Base-by-base conservation (phyloP, 2,113 vertebrate genomes). In the Psephotus haematonotus region DNA sequence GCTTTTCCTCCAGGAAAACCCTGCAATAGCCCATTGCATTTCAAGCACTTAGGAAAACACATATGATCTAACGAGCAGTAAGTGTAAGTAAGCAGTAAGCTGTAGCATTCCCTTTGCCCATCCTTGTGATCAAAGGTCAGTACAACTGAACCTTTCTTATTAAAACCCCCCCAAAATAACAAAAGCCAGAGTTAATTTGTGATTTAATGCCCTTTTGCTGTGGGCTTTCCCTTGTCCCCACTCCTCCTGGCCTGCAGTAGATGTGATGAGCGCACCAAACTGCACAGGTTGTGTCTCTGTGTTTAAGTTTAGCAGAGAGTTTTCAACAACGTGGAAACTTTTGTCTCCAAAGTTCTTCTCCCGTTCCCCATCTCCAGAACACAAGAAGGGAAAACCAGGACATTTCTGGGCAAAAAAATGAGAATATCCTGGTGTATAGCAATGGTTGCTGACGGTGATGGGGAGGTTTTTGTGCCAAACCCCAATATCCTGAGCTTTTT, bases 1-100 rank as follows among this genome's bases (percentile, higher is more conserved):
- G 16, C 83, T 93, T 94, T 92, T 96, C 86, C 93, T 96, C 72
- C 93, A 96, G 96, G 93, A 95, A 96, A 96, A 92, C 93, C 77
- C 76, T 94, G 93, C 82, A 93, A 91, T 91, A 93, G 65, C 90
- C 95, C 72, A 27, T 68, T 29, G 49, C 91, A 85, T 91, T 91
- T 7, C 7, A 17, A 91, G 90, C 62, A 20, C 82, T 88, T 82
- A 55, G 49, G 39, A 76, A 92, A 93, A 92, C 15, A 31, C 8
- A 0, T 7, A 12, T 14, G 60, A 80, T 57, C 17, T 15, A 57
- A 22, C 0, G 8, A 90, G 85, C 41, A 64, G 77, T 39, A 49
- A 90, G 39, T 39, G 39, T 39, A 39, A 39, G 39, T 39, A 39
- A 39, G 39, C 39, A 39, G 39, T 46, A 88, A 86, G 86, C 89